phyloP scores from a whole-genome alignment of 2,888 invertebrate species.

The Plagiodera versicolora region DNA sequence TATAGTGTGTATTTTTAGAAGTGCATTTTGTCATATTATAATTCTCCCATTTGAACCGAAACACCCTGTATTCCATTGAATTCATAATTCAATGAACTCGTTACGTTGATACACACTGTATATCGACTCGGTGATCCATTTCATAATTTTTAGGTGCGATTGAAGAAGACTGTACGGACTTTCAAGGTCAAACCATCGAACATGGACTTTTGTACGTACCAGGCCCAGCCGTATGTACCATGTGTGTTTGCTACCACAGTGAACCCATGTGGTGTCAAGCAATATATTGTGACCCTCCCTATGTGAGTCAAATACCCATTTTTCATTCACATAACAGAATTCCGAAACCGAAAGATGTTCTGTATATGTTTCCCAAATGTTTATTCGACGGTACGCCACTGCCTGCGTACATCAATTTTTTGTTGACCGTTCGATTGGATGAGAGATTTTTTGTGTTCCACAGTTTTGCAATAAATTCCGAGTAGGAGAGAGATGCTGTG shows the following conservation, averaged over 20 bases:
- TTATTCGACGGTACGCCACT: too few species aligned
- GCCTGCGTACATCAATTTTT: too few species aligned
- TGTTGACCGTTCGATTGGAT: too few species aligned
- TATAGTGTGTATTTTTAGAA: too few species aligned
- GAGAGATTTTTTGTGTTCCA: conserved; percentile 15
- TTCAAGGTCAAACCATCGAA: conserved; percentile 75
- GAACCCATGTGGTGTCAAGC: conserved; percentile 86
- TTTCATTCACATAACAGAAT: neutral
- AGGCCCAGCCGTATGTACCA: conserved; percentile 81
- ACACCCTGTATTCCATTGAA: too few species aligned
- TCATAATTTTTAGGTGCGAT: conserved; percentile 21
- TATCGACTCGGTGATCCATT: neutral
- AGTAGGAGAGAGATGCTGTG: conserved; percentile 83
- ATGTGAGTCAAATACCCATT: conserved; percentile 62
- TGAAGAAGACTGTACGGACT: conserved; percentile 81
- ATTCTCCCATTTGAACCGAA: too few species aligned
- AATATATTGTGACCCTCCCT: conserved; percentile 84
- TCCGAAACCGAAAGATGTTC: neutral
- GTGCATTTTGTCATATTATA: too few species aligned
- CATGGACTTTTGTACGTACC: conserved; percentile 83
- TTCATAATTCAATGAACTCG: too few species aligned
- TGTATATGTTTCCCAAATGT: neutral
- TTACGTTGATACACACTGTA: too few species aligned
- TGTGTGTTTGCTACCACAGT: conserved; percentile 84
- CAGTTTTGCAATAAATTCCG: conserved; percentile 85